phyloP scores from a whole-genome alignment of 2,797 vertebrate genomes.

The Chromis chromis region DNA sequence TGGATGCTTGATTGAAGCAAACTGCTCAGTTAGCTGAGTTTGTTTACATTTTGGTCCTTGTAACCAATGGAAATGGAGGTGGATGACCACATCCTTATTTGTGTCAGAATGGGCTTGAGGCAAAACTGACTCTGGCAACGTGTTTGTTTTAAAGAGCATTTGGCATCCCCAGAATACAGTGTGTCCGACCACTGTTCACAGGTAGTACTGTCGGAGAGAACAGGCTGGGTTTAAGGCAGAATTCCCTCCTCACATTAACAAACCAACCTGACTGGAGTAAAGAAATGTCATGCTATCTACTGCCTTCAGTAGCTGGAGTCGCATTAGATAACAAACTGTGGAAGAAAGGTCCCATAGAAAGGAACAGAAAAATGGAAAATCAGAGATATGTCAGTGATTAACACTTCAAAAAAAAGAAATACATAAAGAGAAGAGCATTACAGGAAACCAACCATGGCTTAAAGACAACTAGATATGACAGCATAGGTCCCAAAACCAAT shows the following conservation, averaged over 20 bases:
- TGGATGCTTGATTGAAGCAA: slow-evolving; percentile 80
- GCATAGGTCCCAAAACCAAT: slow-evolving; percentile 73
- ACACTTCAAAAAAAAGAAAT: slow-evolving; percentile 37
- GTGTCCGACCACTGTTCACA: slow-evolving; percentile 76
- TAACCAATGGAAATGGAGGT: slow-evolving; percentile 81
- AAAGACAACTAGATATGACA: slow-evolving; percentile 60
- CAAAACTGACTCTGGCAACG: slow-evolving; percentile 72
- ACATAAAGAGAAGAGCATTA: slow-evolving; percentile 56
- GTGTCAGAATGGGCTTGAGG: slow-evolving; percentile 80
- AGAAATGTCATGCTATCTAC: slow-evolving; percentile 61
- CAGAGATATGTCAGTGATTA: slow-evolving; percentile 60
- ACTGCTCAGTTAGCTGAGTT: slow-evolving; percentile 78
- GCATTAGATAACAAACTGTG: slow-evolving; percentile 59
- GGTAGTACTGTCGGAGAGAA: slow-evolving; percentile 84
- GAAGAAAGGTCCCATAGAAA: slow-evolving; percentile 45
- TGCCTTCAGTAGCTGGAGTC: slow-evolving; percentile 66
- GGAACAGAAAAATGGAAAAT: slow-evolving; percentile 51
- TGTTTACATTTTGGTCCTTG: slow-evolving; percentile 85
- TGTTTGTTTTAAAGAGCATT: slow-evolving; percentile 68
- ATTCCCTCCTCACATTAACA: slow-evolving; percentile 75
- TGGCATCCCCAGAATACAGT: slow-evolving; percentile 78
- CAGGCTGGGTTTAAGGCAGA: slow-evolving; percentile 86
- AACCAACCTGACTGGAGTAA: slow-evolving; percentile 72
- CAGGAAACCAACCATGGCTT: slow-evolving; percentile 53
- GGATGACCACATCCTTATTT: slow-evolving; percentile 72